Evolutionary conservation across 2,113 vertebrate species (phyloP).

Genomic region (Arvicanthis niloticus): DNA sequence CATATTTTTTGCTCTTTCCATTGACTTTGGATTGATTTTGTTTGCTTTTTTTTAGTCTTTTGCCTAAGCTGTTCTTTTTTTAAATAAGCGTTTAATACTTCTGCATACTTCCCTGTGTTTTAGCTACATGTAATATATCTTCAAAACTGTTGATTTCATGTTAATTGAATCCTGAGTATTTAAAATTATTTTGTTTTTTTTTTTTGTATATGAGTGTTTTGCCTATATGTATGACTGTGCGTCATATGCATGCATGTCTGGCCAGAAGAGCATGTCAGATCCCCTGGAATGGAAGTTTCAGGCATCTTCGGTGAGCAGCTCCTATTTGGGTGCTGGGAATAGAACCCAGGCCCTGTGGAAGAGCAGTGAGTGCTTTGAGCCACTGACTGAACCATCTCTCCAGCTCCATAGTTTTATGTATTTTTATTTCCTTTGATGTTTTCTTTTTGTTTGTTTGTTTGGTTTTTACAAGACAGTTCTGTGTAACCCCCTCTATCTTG

Average conservation of each 20-base stretch:
- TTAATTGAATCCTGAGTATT: not conserved
- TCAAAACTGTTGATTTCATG: not conserved
- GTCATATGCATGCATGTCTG: not conserved
- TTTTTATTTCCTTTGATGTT: constrained; percentile 31
- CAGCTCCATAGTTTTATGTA: not conserved
- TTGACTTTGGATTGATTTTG: not conserved
- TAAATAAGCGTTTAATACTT: not conserved
- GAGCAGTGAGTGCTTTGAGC: not conserved
- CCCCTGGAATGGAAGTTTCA: not conserved
- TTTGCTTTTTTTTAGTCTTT: not conserved
- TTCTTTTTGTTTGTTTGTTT: not conserved
- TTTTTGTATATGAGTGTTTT: not conserved
- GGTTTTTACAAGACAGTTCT: not conserved
- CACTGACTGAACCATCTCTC: not conserved
- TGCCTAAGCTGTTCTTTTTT: not conserved
- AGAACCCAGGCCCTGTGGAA: not conserved
- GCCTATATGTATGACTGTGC: not conserved
- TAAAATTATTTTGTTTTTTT: not conserved
- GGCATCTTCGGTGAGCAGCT: not conserved
- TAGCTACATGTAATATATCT: not conserved
- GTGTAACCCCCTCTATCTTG: not conserved
- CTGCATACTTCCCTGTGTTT: not conserved
- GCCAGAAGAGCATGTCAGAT: not conserved
- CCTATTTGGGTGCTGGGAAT: not conserved
- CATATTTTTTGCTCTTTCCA: not conserved